Conservation (phyloP, 1,140 invertebrate genomes). For the Danaus plexippus region DNA sequence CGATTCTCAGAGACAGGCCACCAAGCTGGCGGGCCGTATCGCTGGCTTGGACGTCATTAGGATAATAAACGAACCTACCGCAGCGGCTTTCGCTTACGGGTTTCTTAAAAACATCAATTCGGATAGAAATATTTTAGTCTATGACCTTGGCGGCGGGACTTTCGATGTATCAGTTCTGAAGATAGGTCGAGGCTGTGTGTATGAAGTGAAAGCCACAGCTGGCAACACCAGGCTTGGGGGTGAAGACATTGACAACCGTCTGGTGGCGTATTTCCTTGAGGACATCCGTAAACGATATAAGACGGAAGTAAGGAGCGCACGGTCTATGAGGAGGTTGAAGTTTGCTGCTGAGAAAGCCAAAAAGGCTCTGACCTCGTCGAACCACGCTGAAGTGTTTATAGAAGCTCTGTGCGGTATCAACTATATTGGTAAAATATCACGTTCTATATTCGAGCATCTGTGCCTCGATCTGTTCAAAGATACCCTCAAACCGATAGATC, state of each 20-base stretch:
- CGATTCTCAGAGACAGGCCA: constrained; percentile 79
- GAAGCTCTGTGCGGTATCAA: constrained; percentile 76
- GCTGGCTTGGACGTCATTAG: constrained; percentile 78
- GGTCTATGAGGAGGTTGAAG: constrained; percentile 77
- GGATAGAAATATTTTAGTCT: constrained; percentile 74
- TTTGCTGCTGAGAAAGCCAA: constrained; percentile 89
- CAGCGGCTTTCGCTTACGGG: constrained; percentile 81
- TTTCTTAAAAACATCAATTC: constrained; percentile 78
- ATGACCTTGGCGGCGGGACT: constrained; percentile 78
- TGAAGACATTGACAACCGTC: constrained; percentile 84
- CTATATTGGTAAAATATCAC: constrained; percentile 44
- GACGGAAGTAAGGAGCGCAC: constrained; percentile 61
- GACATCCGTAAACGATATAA: constrained; percentile 68
- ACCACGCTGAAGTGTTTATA: constrained; percentile 82
- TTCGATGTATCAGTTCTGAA: constrained; percentile 85
- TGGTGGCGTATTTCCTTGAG: constrained; percentile 77
- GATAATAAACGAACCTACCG: constrained; percentile 83
- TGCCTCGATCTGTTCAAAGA: constrained; percentile 68
- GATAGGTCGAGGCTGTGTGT: constrained; percentile 79
- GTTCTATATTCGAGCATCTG: constrained; percentile 65
- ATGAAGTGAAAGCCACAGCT: constrained; percentile 80
- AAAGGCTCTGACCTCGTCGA: constrained; percentile 81
- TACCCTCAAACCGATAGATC: constrained; percentile 54
- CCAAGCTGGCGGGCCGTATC: constrained; percentile 77
- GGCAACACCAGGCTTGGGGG: constrained; percentile 76